Conservation (phyloP, 1,140 invertebrate species). For the Paraescarpia echinospica region DNA sequence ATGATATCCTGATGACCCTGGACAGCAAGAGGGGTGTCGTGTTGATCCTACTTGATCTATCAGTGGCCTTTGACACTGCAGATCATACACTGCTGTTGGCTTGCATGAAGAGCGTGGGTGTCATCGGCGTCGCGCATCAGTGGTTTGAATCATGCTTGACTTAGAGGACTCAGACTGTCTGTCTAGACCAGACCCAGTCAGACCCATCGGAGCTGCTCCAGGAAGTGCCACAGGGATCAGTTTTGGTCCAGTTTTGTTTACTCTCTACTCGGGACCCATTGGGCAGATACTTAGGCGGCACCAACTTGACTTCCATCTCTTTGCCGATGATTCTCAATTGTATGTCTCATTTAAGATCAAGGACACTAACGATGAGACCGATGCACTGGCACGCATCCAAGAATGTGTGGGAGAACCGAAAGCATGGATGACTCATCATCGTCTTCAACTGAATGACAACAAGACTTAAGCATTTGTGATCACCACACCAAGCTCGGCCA, state of each 20-base stretch:
- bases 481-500: too few relatives aligned
- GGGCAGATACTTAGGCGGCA: neutral
- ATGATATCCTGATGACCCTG: neutral
- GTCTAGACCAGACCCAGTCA: neutral
- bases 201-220: neutral
- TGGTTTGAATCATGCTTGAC: neutral
- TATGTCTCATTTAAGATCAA: neutral
- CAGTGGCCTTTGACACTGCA: neutral
- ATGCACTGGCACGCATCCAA: neutral
- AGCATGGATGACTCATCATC: neutral
- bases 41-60: slow-evolving; percentile 9
- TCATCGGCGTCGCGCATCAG: neutral
- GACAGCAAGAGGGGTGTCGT: slow-evolving; percentile 7
- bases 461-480: too few relatives aligned
- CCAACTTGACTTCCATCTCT: neutral
- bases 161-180: neutral
- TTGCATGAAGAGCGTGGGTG: neutral
- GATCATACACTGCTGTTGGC: neutral
- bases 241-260: neutral
- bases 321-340: neutral
- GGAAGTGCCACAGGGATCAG: neutral
- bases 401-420: too few relatives aligned
- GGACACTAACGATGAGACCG: neutral
- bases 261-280: neutral
- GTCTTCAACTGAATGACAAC: too few relatives aligned